Base-by-base conservation (phyloP, 2,113 vertebrate genomes). In the Neomonachus schauinslandi region DNA sequence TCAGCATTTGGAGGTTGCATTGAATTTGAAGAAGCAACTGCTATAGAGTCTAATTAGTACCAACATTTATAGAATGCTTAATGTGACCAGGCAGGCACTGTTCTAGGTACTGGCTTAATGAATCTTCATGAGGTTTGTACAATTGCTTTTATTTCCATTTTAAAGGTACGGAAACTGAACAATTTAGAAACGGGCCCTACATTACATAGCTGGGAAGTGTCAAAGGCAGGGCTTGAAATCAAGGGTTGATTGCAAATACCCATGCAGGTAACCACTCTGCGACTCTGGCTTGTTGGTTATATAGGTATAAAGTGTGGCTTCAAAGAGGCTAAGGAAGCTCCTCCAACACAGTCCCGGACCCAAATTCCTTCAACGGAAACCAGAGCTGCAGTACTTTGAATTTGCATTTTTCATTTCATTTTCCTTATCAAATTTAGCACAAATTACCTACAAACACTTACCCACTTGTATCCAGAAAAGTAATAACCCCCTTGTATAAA, bases 141-240 rank as follows among this genome's bases (percentile, higher is more conserved):
- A 96, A 26, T 83, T 84, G 33, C 8, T 83, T 87, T 95, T n/a
- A 77, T 89, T 95, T 96, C 67, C 80, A 92, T 84, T 90, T 94
- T 80, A 94, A 94, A 94, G 55, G 18, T n/a, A 89, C 72, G 55
- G 8, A 85, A 76, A 80, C 2, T 46, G 42, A 92, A 80, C 51
- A 16, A 12, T 65, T 95, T 67, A 77, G 42, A 83, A 82, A 85
- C 3, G 51, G 24, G 22, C 13, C 2, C 2, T 92, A 4, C 2
- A 18, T 90, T 85, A 57, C 11, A 65, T 2, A 76, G 16, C 14
- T 46, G 18, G 18, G 9, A 57, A 49, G 6, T 53, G 0, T 71
- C 61, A 71, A 55, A 46, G 49, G 12, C 8, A 61, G 26, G 33
- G 1, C 21, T 91, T 67, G 51, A 92, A 96, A 51, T 4, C 8